Conservation (phyloP, 2,888 invertebrate species). For the Dinocampus coccinellae region DNA sequence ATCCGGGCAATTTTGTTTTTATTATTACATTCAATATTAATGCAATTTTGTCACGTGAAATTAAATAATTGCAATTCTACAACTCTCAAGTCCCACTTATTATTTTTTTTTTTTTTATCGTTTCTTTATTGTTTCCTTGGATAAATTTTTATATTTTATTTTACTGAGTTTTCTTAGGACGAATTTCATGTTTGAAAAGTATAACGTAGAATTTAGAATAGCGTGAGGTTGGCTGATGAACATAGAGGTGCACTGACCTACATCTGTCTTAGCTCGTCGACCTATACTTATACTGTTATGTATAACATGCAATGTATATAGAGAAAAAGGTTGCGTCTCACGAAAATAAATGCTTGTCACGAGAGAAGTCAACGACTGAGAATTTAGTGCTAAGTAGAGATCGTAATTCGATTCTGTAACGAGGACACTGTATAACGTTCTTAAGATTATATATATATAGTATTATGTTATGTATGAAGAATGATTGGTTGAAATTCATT, state of each 20-base stretch:
- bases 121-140: background rate
- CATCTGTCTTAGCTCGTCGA: slow-evolving; percentile 19
- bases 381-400: background rate
- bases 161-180: background rate
- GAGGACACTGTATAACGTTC: slow-evolving; percentile 8
- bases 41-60: no score
- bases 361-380: slow-evolving; percentile 10
- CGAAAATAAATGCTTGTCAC: slow-evolving; percentile 19
- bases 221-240: slow-evolving; percentile 23
- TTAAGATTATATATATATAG: background rate
- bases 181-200: background rate
- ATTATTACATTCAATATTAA: no score
- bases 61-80: no score
- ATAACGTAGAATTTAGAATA: slow-evolving; percentile 1
- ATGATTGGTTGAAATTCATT: slow-evolving; percentile 27
- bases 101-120: no score
- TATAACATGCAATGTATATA: background rate
- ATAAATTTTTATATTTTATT: slow-evolving; percentile 1
- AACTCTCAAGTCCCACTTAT: no score
- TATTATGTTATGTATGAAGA: background rate
- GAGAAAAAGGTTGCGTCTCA: slow-evolving; percentile 24
- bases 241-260: slow-evolving; percentile 23
- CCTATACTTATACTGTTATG: background rate
- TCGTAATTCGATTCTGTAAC: slow-evolving; percentile 4
- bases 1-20: no score